phyloP scores from a whole-genome alignment of 2,888 invertebrate genomes.

The Brenthis daphne region DNA sequence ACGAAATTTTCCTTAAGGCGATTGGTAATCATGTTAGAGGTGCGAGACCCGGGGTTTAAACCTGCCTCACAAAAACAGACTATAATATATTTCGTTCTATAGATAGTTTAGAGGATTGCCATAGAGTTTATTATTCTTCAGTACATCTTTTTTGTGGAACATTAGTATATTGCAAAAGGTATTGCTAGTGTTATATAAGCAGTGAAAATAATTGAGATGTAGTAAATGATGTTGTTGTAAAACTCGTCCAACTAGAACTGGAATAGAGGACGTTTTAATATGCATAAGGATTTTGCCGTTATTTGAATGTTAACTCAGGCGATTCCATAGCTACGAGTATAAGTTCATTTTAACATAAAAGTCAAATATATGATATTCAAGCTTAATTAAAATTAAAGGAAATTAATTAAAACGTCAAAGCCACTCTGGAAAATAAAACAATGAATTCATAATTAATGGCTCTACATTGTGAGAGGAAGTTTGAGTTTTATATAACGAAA shows the following conservation, averaged over 20 bases:
- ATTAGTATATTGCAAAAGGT: too few species aligned
- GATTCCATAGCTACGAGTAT: not conserved
- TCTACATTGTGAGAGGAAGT: constrained; percentile 11
- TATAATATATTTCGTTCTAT: too few species aligned
- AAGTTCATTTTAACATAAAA: not conserved
- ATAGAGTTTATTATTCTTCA: too few species aligned
- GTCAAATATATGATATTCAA: constrained; percentile 1
- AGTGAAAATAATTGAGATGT: too few species aligned
- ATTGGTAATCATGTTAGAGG: too few species aligned
- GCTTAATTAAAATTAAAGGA: constrained; percentile 4
- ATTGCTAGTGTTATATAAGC: too few species aligned
- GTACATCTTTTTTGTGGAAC: too few species aligned
- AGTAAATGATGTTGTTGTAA: not conserved
- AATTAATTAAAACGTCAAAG: constrained; percentile 25
- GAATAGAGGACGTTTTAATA: constrained; percentile 4
- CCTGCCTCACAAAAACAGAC: too few species aligned
- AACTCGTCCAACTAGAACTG: not conserved
- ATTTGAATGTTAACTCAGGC: not conserved
- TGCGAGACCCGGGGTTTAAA: too few species aligned
- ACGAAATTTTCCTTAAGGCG: too few species aligned
- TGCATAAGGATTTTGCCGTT: not conserved
- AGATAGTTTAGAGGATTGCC: too few species aligned
- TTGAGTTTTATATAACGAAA: not conserved
- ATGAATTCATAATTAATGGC: constrained; percentile 23
- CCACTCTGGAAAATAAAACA: constrained; percentile 21